Percentiles rank a stretch among this genome's conserved stretches.
These are phyloP conservation scores for Ditula angustiorana DNA, from an alignment of 2,888 invertebrate genomes.

Conservation along the genomic window DNA sequence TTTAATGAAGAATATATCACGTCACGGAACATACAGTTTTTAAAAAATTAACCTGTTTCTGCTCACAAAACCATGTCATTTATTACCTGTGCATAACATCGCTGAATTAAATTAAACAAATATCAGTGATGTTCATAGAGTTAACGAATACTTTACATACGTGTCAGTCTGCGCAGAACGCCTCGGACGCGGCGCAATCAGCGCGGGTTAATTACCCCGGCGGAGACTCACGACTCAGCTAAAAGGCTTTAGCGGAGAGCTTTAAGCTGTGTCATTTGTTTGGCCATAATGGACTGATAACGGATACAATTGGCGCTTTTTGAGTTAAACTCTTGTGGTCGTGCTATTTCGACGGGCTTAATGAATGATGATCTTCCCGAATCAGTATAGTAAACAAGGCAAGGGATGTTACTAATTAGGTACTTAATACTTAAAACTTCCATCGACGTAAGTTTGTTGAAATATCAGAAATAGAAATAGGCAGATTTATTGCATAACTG, in stretches of 20 bases:
- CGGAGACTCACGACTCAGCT: constrained; percentile 80
- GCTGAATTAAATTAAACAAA: constrained; percentile 4
- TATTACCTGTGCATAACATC: background rate
- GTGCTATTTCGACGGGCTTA: constrained; percentile 43
- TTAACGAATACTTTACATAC: constrained; percentile 34
- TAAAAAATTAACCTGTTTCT: background rate
- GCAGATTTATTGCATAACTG: too few relatives aligned
- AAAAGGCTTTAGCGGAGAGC: constrained; percentile 66
- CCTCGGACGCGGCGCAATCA: constrained; percentile 62
- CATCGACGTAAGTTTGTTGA: background rate
- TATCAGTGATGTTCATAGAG: background rate
- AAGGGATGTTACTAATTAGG: constrained; percentile 17
- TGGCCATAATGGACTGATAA: constrained; percentile 81
- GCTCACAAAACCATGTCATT: background rate
- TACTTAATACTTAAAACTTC: constrained; percentile 10
- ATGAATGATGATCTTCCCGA: constrained; percentile 42
- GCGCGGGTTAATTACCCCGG: constrained; percentile 72
- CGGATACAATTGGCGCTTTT: constrained; percentile 65
- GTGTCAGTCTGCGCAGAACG: constrained; percentile 35
- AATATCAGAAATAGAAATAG: too few relatives aligned
- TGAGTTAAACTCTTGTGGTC: constrained; percentile 57
- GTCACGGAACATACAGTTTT: background rate
- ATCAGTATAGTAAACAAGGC: background rate
- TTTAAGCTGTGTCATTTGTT: constrained; percentile 80
- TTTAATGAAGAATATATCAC: background rate